A percentile compares a stretch with the other conserved stretches of the same genome.
Conservation (phyloP, 2,797 vertebrate genomes). For the Gobio occitaniae region DNA sequence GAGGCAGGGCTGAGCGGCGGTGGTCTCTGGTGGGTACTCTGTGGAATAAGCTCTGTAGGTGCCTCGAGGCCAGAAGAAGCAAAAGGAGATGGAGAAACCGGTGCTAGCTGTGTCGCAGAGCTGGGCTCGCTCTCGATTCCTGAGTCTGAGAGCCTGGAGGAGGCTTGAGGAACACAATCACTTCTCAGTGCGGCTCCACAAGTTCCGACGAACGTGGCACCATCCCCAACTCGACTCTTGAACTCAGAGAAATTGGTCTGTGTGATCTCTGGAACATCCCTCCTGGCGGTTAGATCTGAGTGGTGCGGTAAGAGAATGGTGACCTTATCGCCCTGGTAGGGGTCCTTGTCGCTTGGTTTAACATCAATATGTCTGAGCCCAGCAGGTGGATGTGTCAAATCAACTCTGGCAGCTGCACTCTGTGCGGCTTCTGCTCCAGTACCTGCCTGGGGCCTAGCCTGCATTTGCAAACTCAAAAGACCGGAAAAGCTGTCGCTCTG, state of each 20-base stretch:
- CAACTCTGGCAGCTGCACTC: constrained; percentile 69
- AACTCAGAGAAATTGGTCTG: constrained; percentile 66
- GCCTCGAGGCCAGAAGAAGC: constrained; percentile 71
- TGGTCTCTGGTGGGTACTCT: constrained; percentile 66
- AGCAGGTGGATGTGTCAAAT: constrained; percentile 65
- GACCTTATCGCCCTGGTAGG: constrained; percentile 83
- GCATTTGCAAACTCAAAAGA: constrained; percentile 76
- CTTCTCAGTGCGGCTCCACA: constrained; percentile 66
- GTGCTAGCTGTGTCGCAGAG: constrained; percentile 86
- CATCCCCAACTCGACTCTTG: constrained; percentile 67
- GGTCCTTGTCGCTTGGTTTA: constrained; percentile 82
- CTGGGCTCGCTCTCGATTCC: constrained; percentile 97
- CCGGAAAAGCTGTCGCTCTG: constrained; percentile 73
- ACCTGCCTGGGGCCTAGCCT: constrained; percentile 81
- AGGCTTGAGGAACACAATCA: constrained; percentile 81
- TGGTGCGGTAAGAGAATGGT: constrained; percentile 77
- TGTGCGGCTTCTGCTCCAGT: constrained; percentile 78
- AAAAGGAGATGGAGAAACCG: constrained; percentile 77
- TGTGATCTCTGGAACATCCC: constrained; percentile 67
- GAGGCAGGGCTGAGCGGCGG: constrained; percentile 77
- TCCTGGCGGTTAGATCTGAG: constrained; percentile 57
- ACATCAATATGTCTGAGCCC: constrained; percentile 83
- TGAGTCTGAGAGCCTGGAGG: constrained; percentile 96
- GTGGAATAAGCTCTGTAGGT: constrained; percentile 73
- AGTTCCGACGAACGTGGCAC: constrained; percentile 67